A percentile compares a stretch with the other conserved stretches of the same genome.
These are phyloP conservation scores for Agrochola lychnidis DNA, from an alignment of 2,888 invertebrate genomes.

Conservation along the genomic window DNA sequence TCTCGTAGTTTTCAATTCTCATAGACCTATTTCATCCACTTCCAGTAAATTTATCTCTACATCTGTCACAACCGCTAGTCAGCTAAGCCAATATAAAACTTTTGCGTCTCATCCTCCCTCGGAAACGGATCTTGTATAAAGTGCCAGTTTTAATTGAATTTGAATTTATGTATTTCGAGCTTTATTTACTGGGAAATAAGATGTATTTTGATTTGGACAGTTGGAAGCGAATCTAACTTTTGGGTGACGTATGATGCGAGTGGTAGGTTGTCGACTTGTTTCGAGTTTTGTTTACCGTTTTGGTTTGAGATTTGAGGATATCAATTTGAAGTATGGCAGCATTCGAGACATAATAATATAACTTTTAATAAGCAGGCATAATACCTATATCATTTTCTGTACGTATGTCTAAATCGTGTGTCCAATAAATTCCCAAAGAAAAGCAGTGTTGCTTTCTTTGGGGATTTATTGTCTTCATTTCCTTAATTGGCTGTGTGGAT, in stretches of 20 bases:
- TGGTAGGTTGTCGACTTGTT: slow-evolving; percentile 42
- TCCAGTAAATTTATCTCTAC: slow-evolving; percentile 46
- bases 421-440: no score
- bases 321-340: neutral
- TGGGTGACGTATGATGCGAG: slow-evolving; percentile 49
- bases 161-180: slow-evolving; percentile 48
- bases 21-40: neutral
- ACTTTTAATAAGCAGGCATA: neutral
- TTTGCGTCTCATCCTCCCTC: slow-evolving; percentile 66
- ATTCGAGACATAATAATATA: neutral
- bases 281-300: slow-evolving; percentile 33
- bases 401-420: no score
- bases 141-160: slow-evolving; percentile 71
- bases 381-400: neutral
- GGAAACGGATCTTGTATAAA: slow-evolving; percentile 66
- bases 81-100: slow-evolving; percentile 75
- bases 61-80: slow-evolving; percentile 56
- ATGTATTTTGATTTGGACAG: slow-evolving; percentile 34
- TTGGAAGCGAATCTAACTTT: slow-evolving; percentile 30
- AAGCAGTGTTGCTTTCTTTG: no score
- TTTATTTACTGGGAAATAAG: slow-evolving; percentile 49
- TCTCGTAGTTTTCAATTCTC: neutral
- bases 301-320: slow-evolving; percentile 16
- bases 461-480: neutral
- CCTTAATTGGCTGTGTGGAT: neutral